A percentile compares a stretch with the other conserved stretches of the same genome.
Conservation (phyloP, 2,888 invertebrate species). For the Encarsia formosa region DNA sequence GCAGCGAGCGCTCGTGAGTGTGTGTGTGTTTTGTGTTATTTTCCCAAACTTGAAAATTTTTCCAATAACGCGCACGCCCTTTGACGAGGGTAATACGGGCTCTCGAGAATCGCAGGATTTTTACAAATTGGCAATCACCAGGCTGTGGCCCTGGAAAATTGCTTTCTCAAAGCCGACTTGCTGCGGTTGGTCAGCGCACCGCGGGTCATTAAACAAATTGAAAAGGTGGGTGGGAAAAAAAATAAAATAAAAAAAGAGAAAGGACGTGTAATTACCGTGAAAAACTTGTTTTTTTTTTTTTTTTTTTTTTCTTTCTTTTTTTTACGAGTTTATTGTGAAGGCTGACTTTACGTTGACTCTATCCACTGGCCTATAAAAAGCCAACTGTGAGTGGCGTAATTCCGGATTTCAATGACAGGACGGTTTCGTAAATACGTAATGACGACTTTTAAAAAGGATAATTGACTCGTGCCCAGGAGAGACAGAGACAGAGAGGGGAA, state of each 20-base stretch:
- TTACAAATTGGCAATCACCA: constrained; percentile 46
- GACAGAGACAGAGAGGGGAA: no score
- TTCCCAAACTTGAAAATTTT: constrained; percentile 23
- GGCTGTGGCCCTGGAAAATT: constrained; percentile 37
- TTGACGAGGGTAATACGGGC: constrained; percentile 27
- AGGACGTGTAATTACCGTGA: constrained; percentile 13
- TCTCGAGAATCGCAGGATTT: constrained; percentile 35
- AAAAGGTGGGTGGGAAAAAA: constrained; percentile 18
- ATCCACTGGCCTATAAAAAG: no score
- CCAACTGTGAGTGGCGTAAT: no score
- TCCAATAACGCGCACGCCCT: constrained; percentile 24
- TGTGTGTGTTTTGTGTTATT: constrained; percentile 2
- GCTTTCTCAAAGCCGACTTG: constrained; percentile 30
- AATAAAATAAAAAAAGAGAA: constrained; percentile 6
- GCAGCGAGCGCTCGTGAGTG: not conserved
- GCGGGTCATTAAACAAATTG: constrained; percentile 24
- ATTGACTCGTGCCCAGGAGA: no score
- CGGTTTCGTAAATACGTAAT: no score
- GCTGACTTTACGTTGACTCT: no score
- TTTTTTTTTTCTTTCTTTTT: no score
- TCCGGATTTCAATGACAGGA: no score
- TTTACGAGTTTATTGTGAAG: no score
- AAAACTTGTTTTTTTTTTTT: no score
- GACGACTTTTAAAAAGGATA: no score
- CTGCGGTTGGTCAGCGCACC: not conserved